Evolutionary conservation across 2,113 vertebrate genomes (phyloP).

Genomic region (Piaya cayana): DNA sequence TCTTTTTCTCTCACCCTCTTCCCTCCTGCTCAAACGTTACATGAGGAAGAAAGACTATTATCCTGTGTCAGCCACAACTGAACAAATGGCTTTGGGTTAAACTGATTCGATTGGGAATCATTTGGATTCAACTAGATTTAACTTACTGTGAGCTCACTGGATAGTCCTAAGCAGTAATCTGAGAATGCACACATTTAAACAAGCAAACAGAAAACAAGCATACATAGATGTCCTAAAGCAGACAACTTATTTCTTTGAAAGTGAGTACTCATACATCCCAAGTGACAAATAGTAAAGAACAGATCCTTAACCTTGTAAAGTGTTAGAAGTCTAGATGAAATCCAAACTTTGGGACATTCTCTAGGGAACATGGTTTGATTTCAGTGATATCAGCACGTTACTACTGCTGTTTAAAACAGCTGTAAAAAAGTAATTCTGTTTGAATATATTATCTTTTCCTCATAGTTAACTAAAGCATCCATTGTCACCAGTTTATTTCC

Average conservation of each 20-base stretch:
- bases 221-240: not conserved
- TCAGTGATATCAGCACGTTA: not conserved
- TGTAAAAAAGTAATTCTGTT: not conserved
- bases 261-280: not conserved
- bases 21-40: not conserved
- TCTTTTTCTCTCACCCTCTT: not conserved
- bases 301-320: not conserved
- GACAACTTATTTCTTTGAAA: not conserved
- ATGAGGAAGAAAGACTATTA: not conserved
- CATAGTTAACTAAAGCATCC: not conserved
- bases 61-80: not conserved
- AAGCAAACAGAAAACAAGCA: not conserved
- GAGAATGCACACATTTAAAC: not conserved
- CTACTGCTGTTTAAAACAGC: not conserved
- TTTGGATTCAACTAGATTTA: not conserved
- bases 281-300: not conserved
- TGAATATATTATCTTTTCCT: not conserved
- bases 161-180: not conserved
- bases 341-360: not conserved
- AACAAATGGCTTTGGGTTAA: constrained; percentile 19
- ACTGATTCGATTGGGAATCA: not conserved
- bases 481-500: not conserved
- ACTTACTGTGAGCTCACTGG: not conserved
- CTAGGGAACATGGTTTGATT: not conserved
- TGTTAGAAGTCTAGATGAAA: not conserved